These are phyloP conservation scores for Temnothorax nylanderi DNA, from an alignment of 1,140 invertebrate genomes.

Conservation along the genomic window DNA sequence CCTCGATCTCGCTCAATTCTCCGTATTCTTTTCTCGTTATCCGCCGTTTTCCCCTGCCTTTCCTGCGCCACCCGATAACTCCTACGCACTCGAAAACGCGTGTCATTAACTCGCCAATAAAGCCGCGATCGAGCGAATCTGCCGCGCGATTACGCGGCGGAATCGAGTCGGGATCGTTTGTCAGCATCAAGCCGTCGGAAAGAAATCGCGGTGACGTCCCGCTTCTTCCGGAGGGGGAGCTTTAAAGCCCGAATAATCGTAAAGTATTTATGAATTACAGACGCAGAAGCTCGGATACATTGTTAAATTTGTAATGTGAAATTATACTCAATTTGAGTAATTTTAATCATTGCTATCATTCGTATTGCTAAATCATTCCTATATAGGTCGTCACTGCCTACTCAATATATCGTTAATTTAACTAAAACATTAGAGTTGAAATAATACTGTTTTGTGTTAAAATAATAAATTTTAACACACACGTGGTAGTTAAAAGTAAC, in stretches of 20 bases:
- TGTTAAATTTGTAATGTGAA: no score
- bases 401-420: no score
- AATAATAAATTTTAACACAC: no score
- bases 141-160: neutral
- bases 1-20: neutral
- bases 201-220: neutral
- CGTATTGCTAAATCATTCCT: no score
- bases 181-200: neutral
- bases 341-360: no score
- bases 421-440: no score
- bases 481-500: no score
- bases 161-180: constrained; percentile 9
- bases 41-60: neutral
- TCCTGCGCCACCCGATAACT: neutral
- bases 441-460: no score
- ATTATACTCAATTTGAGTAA: no score
- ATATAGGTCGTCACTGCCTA: no score
- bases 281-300: neutral
- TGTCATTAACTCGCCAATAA: constrained; percentile 14
- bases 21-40: neutral
- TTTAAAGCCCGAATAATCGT: neutral
- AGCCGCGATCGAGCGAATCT: neutral
- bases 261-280: neutral
- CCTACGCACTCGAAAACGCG: neutral
- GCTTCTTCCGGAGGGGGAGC: neutral